Conservation (phyloP, 37 sponge, comb jelly and placozoan species). For the Beroe ovata region DNA sequence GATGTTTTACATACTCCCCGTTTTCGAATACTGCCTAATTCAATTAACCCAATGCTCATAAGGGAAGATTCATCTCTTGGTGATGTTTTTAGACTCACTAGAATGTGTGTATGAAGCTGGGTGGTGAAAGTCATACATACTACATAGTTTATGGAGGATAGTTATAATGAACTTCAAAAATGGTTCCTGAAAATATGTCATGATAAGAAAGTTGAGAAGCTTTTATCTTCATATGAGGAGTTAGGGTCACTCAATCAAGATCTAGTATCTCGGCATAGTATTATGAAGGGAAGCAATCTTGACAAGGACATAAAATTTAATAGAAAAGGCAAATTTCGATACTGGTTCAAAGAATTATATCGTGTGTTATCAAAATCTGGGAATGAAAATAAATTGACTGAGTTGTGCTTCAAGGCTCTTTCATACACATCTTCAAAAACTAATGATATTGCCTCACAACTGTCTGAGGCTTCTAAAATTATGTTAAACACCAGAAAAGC, state of each 20-base stretch:
- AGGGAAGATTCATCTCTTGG: too few species aligned
- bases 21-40: too few species aligned
- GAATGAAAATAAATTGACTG: background rate
- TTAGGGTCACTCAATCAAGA: background rate
- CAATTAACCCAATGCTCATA: too few species aligned
- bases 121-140: too few species aligned
- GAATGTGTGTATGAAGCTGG: too few species aligned
- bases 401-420: background rate
- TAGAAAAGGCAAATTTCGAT: constrained; percentile 40
- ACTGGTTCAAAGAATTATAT: constrained; percentile 59
- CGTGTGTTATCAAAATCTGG: background rate
- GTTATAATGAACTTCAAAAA: background rate
- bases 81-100: too few species aligned
- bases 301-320: background rate
- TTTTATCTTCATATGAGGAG: background rate
- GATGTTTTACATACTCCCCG: too few species aligned
- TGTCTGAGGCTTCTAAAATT: background rate
- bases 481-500: background rate
- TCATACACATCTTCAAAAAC: background rate
- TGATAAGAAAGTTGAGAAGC: background rate
- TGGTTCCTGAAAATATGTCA: background rate
- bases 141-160: background rate
- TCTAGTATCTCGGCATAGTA: background rate
- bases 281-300: background rate
- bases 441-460: background rate